Evolutionary conservation across 2,113 vertebrate genomes (phyloP), one percentile per base, ranked within the genome.

Genomic region (Oplegnathus fasciatus): DNA sequence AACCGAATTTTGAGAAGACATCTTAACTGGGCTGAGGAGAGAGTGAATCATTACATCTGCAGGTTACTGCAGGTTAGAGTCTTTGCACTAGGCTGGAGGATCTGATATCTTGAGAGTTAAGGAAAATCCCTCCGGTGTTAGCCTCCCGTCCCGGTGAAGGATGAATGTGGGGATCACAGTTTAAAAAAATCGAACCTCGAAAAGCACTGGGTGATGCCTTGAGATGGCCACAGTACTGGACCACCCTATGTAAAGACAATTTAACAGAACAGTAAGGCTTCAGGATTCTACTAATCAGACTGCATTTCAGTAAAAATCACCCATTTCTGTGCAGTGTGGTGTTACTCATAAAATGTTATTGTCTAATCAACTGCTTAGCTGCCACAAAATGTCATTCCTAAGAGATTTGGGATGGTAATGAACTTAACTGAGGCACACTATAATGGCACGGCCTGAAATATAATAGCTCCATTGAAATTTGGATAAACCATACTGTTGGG

Each of bases 401-500:
- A 44, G 54, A 66, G 66, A 86, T 84, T 77, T 83, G 50, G 54
- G 52, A 46, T 18, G 32, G 61, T n/a, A 76, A 88, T 81, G 65
- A 80, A 81, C 32, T 80, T 62, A 86, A 84, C 55, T 46, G 34
- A 75, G 58, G 40, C 69, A 44, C 66, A 76, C 61, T 37, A 77
- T n/a, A 77, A 77, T 22, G 72, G 46, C 48, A 74, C 34, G 65
- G 71, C 13, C 67, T 44, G 74, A 82, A 66, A 81, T 61, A 85
- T 75, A 91, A 89, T 40, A 78, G 80, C 46, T 11, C 50, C 75
- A 89, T 72, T 90, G 74, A 87, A 74, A 71, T 30, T 42, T 58
- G 34, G 82, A 66, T 62, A 78, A 76, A 87, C 84, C 65, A 60
- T 83, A 55, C 34, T 83, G 73, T 70, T 82, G 32, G 24, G 73